Evolutionary conservation across 2,797 vertebrate species (phyloP).

Genomic region (Myoxocephalus aenaeus): DNA sequence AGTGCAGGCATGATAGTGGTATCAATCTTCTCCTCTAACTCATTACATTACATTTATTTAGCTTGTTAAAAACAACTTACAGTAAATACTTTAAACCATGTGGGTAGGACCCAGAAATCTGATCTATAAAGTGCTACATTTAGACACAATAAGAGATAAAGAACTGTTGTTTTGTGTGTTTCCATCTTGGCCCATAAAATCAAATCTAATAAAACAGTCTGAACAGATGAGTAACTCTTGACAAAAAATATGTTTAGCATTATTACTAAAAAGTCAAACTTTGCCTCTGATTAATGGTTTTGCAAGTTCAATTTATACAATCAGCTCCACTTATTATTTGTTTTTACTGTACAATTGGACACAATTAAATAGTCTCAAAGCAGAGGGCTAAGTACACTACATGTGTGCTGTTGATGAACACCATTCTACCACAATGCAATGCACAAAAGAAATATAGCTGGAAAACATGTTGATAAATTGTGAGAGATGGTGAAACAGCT

Average conservation of each 20-base stretch:
- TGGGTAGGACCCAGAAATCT: no score
- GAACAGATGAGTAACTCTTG: no score
- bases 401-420: background rate
- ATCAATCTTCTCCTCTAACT: background rate
- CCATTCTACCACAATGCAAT: background rate
- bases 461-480: no score
- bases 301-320: background rate
- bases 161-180: no score
- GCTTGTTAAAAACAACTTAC: no score
- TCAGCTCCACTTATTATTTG: background rate
- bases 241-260: background rate
- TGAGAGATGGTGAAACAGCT: background rate
- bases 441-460: background rate
- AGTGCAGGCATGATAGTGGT: background rate
- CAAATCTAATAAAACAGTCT: no score
- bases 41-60: no score
- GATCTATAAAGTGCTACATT: no score
- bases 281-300: background rate
- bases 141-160: no score
- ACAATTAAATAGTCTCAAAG: background rate
- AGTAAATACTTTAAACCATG: no score
- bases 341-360: background rate
- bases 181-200: no score
- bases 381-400: background rate
- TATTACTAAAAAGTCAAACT: background rate